Base-by-base conservation (phyloP, 2,797 vertebrate species). In the Caiman crocodilus region DNA sequence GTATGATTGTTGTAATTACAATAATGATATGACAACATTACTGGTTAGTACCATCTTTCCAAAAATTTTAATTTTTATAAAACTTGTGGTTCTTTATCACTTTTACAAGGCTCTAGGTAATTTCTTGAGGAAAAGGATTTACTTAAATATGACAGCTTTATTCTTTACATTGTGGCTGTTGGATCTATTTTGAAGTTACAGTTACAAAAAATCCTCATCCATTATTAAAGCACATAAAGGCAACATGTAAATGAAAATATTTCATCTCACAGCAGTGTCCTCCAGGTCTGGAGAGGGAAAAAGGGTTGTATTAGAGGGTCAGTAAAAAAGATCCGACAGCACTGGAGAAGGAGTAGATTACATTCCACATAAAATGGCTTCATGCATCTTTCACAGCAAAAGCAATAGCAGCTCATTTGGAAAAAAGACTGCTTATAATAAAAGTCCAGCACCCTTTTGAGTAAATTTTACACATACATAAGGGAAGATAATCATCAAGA, bases 11-110 rank as follows among this genome's bases (percentile, higher is more conserved):
- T 32, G 42, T 16, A 32, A 75, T 58, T 28, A 15, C 6, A 5
- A 50, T 1, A 20, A 57, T 35, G 14, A 16, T 10, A 8, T 57
- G 42, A 63, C 15, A 88, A 2, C 0, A 0, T 21, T 59, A 71
- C 32, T 42, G 23, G 5, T 71, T 42, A 15, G 15, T 25, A 42
- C 42, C 13, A 23, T 42, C 35, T 42, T 71, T 23, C 20, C 42
- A 67, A 67, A 30, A 13, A 25, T 35, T 71, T 69, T 69, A 32
- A n/a, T 32, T 69, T 7, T 71, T 71, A 5, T 4, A 76, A 21
- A n/a, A 7, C 84, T 56, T 28, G 2, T 0, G 1, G 42, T 28
- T 61, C 20, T 9, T 82, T 17, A 2, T 57, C 77, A 25, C 1
- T 14, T 63, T 55, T 9, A 21, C 10, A 14, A 76, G 21, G 5